Evolutionary conservation across 37 sponge, comb jelly and placozoan genomes (phyloP), one percentile per base, ranked within the genome.

Genomic region (Chondrilla cf. caribensis): DNA sequence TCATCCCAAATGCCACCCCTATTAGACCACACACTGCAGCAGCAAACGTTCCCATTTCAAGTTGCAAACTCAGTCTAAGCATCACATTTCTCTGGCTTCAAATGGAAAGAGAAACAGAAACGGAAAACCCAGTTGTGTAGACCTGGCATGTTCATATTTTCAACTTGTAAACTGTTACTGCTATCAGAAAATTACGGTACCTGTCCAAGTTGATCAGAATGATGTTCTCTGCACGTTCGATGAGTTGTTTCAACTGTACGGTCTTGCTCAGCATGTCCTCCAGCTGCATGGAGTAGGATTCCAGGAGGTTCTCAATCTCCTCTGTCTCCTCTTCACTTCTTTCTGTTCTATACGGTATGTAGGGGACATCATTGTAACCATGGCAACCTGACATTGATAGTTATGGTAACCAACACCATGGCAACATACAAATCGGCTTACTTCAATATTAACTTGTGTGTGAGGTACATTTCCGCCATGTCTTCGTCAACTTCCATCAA

Each of bases 1-100:
- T 89, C 89, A 89, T 89, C 29, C 89, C 89, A 84, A 89, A 89
- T 25, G 89, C 89, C 43, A 89, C 73, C 18, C 89, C 89, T 21
- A 89, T 58, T 24, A 89, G 82, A 3, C 89, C 89, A 65, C 85
- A 71, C 3, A 89, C 2, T 22, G 85, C 55, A 28, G 82, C 81
- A 38, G 89, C 80, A 80, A 89, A 89, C 58, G 65, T 84, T 28
- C 89, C 89, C 89, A 89, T 89, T 68, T 81, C 85, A 40, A 89
- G 80, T 75, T 89, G 89, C 36, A 89, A 64, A 57, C 84, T 72
- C 28, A 89, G 54, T 24, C 89, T 66, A 39, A 89, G 41, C 89
- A 89, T 89, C 33, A 89, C 60, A 70, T 89, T 89, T 15, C 89
- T 38, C 67, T 89, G 89, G 40, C 89, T 89, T 28, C 28, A 44